Percentiles rank a stretch among this genome's conserved stretches.
Evolutionary conservation across 1,140 invertebrate genomes (phyloP).

Genomic region (Portunus trituberculatus): DNA sequence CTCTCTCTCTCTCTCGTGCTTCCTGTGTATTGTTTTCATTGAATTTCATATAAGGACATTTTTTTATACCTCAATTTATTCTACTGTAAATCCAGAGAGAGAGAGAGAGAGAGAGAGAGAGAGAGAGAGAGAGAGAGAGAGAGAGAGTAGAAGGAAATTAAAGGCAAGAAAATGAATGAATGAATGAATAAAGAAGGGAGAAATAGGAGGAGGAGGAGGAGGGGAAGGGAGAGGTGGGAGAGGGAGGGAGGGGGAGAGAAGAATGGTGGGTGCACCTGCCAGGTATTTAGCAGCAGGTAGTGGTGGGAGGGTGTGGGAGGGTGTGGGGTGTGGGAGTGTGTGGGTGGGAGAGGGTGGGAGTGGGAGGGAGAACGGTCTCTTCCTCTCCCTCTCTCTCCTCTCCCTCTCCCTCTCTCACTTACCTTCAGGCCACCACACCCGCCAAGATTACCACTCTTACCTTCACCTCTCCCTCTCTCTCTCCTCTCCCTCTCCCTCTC

Average conservation of each 20-base stretch:
- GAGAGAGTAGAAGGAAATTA: not conserved
- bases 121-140: conserved; percentile 29
- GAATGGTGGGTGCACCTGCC: conserved; percentile 1
- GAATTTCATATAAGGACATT: not conserved
- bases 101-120: not conserved
- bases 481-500: not conserved
- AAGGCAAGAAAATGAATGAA: not conserved
- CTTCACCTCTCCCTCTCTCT: not conserved
- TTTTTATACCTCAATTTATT: not conserved
- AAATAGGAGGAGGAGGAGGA: not conserved
- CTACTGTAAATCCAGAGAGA: too few species aligned
- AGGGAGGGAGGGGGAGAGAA: not conserved
- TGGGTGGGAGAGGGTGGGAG: not conserved
- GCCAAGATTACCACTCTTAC: not conserved
- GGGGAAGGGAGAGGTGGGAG: not conserved
- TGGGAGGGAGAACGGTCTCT: not conserved
- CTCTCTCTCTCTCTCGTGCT: not conserved
- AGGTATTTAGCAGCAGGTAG: conserved; percentile 30
- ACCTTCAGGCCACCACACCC: not conserved
- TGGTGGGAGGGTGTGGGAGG: not conserved
- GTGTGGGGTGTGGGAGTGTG: not conserved
- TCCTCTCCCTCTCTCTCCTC: not conserved
- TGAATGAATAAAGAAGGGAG: not conserved
- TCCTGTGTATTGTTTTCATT: too few species aligned
- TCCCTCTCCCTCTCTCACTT: not conserved